Evolutionary conservation across 2,888 invertebrate genomes (phyloP).

Genomic region (Andrena praecox): DNA sequence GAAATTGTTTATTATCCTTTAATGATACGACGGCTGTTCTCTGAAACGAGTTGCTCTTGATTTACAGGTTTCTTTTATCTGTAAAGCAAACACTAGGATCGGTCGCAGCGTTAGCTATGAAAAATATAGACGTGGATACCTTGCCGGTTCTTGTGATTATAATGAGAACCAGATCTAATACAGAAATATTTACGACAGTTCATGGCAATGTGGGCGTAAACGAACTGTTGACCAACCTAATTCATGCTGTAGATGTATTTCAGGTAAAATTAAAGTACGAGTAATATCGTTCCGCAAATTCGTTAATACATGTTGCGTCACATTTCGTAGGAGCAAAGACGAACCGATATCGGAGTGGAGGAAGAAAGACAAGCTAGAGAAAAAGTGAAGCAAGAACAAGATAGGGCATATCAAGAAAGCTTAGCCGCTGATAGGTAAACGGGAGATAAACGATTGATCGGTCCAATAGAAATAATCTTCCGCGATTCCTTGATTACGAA

Average conservation of each 20-base stretch:
- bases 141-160: constrained; percentile 96
- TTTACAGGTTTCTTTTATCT: constrained; percentile 90
- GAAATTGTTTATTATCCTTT: constrained; percentile 12
- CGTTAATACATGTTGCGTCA: not conserved
- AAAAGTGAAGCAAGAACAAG: constrained; percentile 96
- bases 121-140: constrained; percentile 94
- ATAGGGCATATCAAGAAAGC: constrained; percentile 96
- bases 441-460: constrained; percentile 4
- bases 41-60: constrained; percentile 14
- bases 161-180: constrained; percentile 94
- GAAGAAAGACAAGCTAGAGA: constrained; percentile 95
- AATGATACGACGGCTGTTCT: constrained; percentile 1
- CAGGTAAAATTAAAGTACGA: constrained; percentile 71
- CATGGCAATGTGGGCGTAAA: constrained; percentile 96
- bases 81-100: constrained; percentile 92
- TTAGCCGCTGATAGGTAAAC: constrained; percentile 92
- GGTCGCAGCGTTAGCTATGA: constrained; percentile 93
- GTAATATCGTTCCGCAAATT: not conserved
- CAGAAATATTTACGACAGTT: constrained; percentile 96
- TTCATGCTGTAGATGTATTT: constrained; percentile 95
- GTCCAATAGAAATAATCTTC: not conserved
- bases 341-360: constrained; percentile 92
- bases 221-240: constrained; percentile 94
- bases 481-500: not conserved
- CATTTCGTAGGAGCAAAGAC: constrained; percentile 88